Evolutionary conservation across 1,140 invertebrate genomes (phyloP).

Genomic region (Drosophila oshimai): DNA sequence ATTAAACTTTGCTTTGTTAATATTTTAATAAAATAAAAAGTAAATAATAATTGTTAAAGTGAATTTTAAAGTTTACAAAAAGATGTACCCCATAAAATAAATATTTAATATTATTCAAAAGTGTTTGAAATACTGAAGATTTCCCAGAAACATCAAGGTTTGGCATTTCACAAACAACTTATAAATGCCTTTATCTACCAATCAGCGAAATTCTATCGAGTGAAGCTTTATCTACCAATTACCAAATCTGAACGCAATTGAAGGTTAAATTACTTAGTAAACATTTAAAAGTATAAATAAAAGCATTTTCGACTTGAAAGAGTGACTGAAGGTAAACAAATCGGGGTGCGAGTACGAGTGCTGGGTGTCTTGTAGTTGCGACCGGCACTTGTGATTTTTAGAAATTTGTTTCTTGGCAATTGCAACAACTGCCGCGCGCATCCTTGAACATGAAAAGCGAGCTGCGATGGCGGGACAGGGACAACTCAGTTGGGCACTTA

Average conservation of each 20-base stretch:
- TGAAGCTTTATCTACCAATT: not conserved
- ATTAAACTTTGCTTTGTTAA: too few species aligned
- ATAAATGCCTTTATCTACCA: too few species aligned
- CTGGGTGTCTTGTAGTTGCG: not conserved
- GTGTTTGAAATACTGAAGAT: too few species aligned
- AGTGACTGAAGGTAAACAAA: not conserved
- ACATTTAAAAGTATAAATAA: not conserved
- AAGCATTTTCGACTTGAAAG: not conserved
- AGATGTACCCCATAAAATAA: too few species aligned
- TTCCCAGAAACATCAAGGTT: too few species aligned
- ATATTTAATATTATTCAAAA: too few species aligned
- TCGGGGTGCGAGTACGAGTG: not conserved
- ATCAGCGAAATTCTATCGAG: too few species aligned
- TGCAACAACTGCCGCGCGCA: slow-evolving; percentile 39
- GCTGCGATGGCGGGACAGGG: slow-evolving; percentile 58
- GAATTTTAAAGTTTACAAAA: too few species aligned
- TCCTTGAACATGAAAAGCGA: slow-evolving; percentile 73
- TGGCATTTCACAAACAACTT: too few species aligned
- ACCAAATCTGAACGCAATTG: not conserved
- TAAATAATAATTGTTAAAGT: too few species aligned
- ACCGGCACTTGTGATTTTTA: slow-evolving; percentile 1
- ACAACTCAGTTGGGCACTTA: slow-evolving; percentile 75
- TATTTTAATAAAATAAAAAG: too few species aligned
- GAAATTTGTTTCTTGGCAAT: slow-evolving; percentile 30
- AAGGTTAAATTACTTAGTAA: not conserved